Percentiles rank a stretch among this genome's conserved stretches.
phyloP scores from a whole-genome alignment of 2,888 invertebrate genomes.

The Anarsia innoxiella region DNA sequence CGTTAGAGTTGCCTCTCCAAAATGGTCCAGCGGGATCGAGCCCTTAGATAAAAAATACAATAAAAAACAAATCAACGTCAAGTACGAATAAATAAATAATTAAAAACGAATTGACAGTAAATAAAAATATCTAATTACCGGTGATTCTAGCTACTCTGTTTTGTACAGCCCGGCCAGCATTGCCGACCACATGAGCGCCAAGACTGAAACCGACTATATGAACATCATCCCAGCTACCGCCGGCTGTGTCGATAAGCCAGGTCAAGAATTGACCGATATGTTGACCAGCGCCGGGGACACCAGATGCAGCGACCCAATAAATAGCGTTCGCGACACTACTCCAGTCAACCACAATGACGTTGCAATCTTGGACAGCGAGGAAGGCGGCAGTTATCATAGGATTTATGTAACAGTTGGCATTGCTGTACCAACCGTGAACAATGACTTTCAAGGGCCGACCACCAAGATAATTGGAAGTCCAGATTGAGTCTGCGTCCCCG shows the following conservation, averaged over 20 bases:
- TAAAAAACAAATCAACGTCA: not conserved
- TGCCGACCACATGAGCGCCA: slow-evolving; percentile 57
- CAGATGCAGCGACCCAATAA: slow-evolving; percentile 18
- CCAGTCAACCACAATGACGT: slow-evolving; percentile 66
- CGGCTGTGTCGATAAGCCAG: slow-evolving; percentile 43
- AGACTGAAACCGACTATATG: slow-evolving; percentile 59
- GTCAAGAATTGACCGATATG: slow-evolving; percentile 44
- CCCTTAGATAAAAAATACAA: slow-evolving; percentile 37
- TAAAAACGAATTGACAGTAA: too few species aligned
- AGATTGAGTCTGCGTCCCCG: slow-evolving; percentile 38
- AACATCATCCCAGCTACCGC: slow-evolving; percentile 48
- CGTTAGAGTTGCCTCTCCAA: slow-evolving; percentile 39
- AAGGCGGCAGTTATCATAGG: slow-evolving; percentile 36
- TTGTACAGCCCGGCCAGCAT: slow-evolving; percentile 38
- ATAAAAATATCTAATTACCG: slow-evolving; percentile 32
- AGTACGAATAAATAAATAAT: not conserved
- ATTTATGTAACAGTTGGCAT: slow-evolving; percentile 38
- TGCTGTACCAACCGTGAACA: slow-evolving; percentile 52
- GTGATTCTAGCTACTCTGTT: slow-evolving; percentile 41
- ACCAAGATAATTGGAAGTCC: slow-evolving; percentile 37
- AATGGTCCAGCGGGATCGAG: slow-evolving; percentile 53
- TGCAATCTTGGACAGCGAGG: slow-evolving; percentile 41
- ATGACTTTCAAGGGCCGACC: slow-evolving; percentile 37
- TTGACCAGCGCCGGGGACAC: slow-evolving; percentile 41
- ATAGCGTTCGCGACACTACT: slow-evolving; percentile 27